A percentile compares a stretch with the other conserved stretches of the same genome.
Conservation (phyloP, 2,888 invertebrate species). For the Pycnomerus fuliginosus region DNA sequence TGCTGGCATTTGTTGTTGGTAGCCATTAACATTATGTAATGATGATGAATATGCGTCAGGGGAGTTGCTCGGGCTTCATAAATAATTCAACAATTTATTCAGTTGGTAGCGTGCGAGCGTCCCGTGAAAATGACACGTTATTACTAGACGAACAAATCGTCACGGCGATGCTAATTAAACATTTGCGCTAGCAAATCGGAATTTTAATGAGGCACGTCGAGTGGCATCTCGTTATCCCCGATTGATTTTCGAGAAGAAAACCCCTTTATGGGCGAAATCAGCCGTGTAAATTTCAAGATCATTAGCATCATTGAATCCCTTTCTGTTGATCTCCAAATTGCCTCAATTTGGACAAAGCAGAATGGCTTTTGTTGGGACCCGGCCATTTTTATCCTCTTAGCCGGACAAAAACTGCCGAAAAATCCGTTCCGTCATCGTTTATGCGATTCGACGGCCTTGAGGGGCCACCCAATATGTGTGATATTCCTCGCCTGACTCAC, state of each 20-base stretch:
- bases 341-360: conserved; percentile 32
- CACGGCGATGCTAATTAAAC: too few species aligned
- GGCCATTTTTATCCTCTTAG: conserved; percentile 23
- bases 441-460: background rate
- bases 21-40: conserved; percentile 28
- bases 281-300: conserved; percentile 26
- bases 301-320: conserved; percentile 23
- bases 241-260: conserved; percentile 4
- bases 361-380: conserved; percentile 28
- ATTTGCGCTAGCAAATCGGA: too few species aligned
- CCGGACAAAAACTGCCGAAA: conserved; percentile 14
- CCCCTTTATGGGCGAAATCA: conserved; percentile 24
- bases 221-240: conserved; percentile 14
- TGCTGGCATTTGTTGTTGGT: conserved; percentile 20
- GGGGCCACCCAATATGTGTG: too few species aligned
- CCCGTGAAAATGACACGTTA: background rate
- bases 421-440: conserved; percentile 19
- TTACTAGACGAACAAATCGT: too few species aligned
- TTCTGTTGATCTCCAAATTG: conserved; percentile 31
- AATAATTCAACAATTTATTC: conserved; percentile 23
- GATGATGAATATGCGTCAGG: conserved; percentile 27
- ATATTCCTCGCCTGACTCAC: too few species aligned
- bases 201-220: conserved; percentile 10
- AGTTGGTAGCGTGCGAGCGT: conserved; percentile 1
- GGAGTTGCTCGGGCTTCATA: conserved; percentile 24